A percentile compares a stretch with the other conserved stretches of the same genome.
Conservation (phyloP, 2,888 invertebrate genomes). For the Campopleginae sp. region DNA sequence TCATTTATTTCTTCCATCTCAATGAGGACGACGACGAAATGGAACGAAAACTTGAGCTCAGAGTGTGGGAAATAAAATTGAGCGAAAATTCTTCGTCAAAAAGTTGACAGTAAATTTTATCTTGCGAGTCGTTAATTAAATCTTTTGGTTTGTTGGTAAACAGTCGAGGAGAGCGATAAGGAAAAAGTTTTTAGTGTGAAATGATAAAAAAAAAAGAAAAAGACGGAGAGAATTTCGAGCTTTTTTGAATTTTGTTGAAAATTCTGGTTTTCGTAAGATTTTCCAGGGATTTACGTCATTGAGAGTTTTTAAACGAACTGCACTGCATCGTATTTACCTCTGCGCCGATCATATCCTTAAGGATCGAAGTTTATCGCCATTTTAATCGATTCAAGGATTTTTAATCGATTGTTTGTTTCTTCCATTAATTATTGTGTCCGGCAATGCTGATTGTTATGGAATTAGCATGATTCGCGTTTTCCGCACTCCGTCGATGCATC, state of each 20-base stretch:
- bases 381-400: background rate
- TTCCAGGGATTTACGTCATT: background rate
- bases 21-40: background rate
- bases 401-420: background rate
- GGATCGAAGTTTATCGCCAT: background rate
- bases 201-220: background rate
- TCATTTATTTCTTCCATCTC: background rate
- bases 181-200: background rate
- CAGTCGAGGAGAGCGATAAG: background rate
- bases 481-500: conserved; percentile 20
- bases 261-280: background rate
- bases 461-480: conserved; percentile 34
- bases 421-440: background rate
- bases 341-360: background rate
- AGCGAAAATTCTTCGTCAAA: background rate
- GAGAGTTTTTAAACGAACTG: background rate
- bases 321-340: background rate
- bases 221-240: background rate
- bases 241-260: background rate
- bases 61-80: background rate
- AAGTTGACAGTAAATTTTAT: background rate
- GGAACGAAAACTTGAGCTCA: background rate
- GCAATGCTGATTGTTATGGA: conserved; percentile 16
- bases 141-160: background rate
- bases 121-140: background rate